phyloP scores from a whole-genome alignment of 2,888 invertebrate species.

The Diarsia mendica region DNA sequence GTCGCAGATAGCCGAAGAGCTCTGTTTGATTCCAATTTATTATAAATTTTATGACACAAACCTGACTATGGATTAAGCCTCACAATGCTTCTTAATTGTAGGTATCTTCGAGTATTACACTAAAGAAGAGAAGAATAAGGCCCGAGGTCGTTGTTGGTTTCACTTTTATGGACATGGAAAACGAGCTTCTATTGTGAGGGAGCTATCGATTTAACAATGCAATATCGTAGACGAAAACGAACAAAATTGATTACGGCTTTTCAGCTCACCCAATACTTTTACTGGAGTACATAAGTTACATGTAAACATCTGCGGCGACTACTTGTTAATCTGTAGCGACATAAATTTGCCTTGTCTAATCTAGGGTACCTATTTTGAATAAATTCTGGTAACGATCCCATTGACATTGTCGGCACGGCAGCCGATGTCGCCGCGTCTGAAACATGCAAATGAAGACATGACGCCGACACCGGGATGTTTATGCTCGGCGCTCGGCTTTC shows the following conservation, averaged over 20 bases:
- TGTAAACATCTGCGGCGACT: conserved; percentile 54
- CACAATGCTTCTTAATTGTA: conserved; percentile 75
- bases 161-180: conserved; percentile 83
- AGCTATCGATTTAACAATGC: conserved; percentile 82
- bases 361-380: conserved; percentile 74
- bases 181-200: conserved; percentile 82
- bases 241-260: conserved; percentile 78
- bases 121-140: conserved; percentile 72
- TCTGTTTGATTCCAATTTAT: conserved; percentile 61
- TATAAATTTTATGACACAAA: conserved; percentile 61
- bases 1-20: conserved; percentile 40
- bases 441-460: conserved; percentile 88
- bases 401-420: conserved; percentile 79
- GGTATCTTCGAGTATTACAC: conserved; percentile 60
- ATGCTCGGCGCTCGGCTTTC: conserved; percentile 70
- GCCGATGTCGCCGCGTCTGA: conserved; percentile 74
- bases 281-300: conserved; percentile 32
- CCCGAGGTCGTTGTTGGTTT: conserved; percentile 79
- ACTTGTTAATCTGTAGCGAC: conserved; percentile 62
- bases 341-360: conserved; percentile 61
- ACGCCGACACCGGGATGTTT: conserved; percentile 82
- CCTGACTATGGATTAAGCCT: conserved; percentile 72
- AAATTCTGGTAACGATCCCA: conserved; percentile 80
- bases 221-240: conserved; percentile 81
- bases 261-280: conserved; percentile 70